A percentile compares a stretch with the other conserved stretches of the same genome.
Conservation (phyloP, 2,888 invertebrate species). For the Petrophora chlorosata region DNA sequence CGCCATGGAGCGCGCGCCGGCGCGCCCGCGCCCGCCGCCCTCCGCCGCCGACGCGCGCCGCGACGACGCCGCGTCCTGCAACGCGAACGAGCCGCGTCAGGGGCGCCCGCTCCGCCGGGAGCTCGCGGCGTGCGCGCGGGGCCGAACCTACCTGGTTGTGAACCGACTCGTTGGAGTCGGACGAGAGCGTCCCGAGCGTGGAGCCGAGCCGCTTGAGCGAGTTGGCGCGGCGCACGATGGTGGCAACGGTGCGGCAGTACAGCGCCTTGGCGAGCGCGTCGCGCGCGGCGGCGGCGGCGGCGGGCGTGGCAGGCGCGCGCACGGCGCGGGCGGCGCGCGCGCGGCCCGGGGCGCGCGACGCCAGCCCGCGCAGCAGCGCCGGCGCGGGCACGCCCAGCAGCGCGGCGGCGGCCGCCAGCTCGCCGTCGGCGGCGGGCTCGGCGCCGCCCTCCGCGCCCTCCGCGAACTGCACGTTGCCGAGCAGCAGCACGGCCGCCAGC, state of each 20-base stretch:
- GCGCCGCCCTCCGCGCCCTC: constrained; percentile 91
- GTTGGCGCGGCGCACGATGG: constrained; percentile 96
- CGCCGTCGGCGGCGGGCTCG: constrained; percentile 91
- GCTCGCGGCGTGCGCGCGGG: not conserved
- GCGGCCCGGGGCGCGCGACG: constrained; percentile 88
- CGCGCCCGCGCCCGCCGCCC: constrained; percentile 86
- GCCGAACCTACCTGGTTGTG: constrained; percentile 86
- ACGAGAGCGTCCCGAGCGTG: constrained; percentile 92
- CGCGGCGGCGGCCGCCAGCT: constrained; percentile 93
- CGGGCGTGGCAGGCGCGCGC: constrained; percentile 89
- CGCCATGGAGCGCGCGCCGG: constrained; percentile 95
- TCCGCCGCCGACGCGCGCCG: constrained; percentile 91
- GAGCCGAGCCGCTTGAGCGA: constrained; percentile 94
- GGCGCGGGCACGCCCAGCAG: constrained; percentile 89
- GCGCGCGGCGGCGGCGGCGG: constrained; percentile 94
- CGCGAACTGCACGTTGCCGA: constrained; percentile 96
- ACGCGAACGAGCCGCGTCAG: not conserved
- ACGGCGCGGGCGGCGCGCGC: constrained; percentile 91
- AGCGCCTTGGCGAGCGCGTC: constrained; percentile 95
- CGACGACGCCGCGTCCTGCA: constrained; percentile 90
- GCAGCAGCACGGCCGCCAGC: constrained; percentile 93
- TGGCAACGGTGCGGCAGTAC: constrained; percentile 96
- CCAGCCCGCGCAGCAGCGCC: constrained; percentile 91
- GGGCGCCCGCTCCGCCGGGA: too few relatives aligned
- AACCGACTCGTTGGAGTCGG: constrained; percentile 96